A percentile compares a stretch with the other conserved stretches of the same genome.
Conservation (phyloP, 1,140 invertebrate genomes). For the Metopolophium dirhodum region DNA sequence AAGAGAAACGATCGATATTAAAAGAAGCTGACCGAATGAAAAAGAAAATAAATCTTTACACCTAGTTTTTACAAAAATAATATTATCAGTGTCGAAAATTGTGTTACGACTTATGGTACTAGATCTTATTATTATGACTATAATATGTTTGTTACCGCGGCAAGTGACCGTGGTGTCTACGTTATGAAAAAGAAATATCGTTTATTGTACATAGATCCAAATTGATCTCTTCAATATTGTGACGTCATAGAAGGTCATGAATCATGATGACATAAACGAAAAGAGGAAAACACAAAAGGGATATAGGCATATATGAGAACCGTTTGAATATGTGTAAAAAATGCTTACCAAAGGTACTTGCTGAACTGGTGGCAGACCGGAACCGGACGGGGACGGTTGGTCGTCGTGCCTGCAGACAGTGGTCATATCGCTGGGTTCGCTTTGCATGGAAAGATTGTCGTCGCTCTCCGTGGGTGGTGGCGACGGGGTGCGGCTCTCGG, state of each 20-base stretch:
- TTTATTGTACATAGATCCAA: not conserved
- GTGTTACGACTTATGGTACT: not conserved
- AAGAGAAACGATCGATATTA: not conserved
- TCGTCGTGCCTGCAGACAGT: slow-evolving; percentile 66
- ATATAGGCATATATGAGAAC: not conserved
- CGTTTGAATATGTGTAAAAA: not conserved
- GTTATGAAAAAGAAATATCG: not conserved
- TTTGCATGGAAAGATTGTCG: slow-evolving; percentile 65
- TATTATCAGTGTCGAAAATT: not conserved
- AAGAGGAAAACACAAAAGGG: not conserved
- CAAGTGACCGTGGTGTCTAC: not conserved
- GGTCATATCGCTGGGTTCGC: slow-evolving; percentile 69
- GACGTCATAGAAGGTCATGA: not conserved
- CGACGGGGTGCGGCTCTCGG: slow-evolving; percentile 60
- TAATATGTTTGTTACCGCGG: not conserved
- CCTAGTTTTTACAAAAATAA: not conserved
- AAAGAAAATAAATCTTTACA: not conserved
- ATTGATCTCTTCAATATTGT: not conserved
- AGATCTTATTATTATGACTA: not conserved
- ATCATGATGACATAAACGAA: not conserved
- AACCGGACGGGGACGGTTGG: slow-evolving; percentile 76
- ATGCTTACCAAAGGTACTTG: slow-evolving; percentile 81
- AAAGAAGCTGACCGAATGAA: not conserved
- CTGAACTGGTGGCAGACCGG: slow-evolving; percentile 81
- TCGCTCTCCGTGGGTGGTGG: slow-evolving; percentile 64